Conservation (phyloP, 2,797 vertebrate species). For the Bufotes viridis region DNA sequence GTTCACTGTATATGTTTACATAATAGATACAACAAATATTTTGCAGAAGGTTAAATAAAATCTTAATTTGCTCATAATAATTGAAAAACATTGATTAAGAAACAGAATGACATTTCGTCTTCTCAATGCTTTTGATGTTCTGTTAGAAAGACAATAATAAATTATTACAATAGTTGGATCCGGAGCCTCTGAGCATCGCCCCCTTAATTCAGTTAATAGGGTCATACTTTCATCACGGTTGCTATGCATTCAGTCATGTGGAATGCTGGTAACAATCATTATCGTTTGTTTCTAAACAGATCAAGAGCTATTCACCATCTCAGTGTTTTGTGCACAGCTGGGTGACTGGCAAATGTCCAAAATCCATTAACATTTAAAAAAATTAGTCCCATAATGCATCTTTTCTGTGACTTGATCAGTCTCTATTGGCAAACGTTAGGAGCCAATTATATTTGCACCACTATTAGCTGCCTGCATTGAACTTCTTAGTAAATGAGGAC, state of each 20-base stretch:
- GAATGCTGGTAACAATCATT: conserved; percentile 78
- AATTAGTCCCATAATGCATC: conserved; percentile 84
- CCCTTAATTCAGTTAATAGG: conserved; percentile 74
- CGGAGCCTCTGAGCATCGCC: conserved; percentile 66
- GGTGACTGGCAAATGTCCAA: conserved; percentile 81
- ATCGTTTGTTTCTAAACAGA: conserved; percentile 85
- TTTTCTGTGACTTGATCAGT: conserved; percentile 77
- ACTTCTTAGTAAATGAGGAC: conserved; percentile 76
- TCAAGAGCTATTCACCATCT: conserved; percentile 84
- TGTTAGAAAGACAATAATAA: conserved; percentile 7
- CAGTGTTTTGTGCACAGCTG: conserved; percentile 81
- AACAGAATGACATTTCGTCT: not conserved
- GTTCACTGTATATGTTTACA: not conserved
- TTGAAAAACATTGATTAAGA: not conserved
- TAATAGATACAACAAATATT: not conserved
- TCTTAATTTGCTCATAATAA: not conserved
- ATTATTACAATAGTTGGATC: conserved; percentile 58
- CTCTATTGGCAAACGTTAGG: conserved; percentile 77
- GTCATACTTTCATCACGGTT: conserved; percentile 72
- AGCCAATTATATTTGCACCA: conserved; percentile 78
- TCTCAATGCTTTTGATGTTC: conserved; percentile 26
- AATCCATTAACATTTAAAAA: conserved; percentile 85
- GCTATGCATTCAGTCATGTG: conserved; percentile 74
- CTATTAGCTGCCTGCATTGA: conserved; percentile 77
- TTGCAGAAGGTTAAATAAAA: not conserved